Conservation (phyloP, 2,113 vertebrate species). For the Tonatia bakeri region DNA sequence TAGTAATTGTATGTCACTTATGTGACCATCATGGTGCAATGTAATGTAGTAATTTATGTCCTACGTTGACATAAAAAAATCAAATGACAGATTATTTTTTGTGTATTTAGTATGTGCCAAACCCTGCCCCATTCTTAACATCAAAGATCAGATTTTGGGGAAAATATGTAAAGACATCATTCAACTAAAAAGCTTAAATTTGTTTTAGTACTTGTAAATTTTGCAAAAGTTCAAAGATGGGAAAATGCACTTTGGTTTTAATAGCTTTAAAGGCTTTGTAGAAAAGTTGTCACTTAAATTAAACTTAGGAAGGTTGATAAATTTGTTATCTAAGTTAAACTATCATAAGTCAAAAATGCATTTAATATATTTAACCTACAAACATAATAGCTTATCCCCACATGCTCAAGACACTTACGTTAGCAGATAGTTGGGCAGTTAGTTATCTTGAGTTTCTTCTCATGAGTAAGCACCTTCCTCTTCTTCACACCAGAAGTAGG, state of each 20-base stretch:
- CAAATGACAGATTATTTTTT: not conserved
- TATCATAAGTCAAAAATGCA: not conserved
- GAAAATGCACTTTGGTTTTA: not conserved
- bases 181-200: not conserved
- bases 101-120: not conserved
- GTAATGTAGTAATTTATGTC: not conserved
- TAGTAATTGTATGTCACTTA: not conserved
- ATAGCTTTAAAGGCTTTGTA: not conserved
- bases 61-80: not conserved
- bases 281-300: not conserved
- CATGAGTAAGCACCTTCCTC: not conserved
- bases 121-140: not conserved
- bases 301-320: not conserved
- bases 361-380: not conserved
- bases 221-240: not conserved
- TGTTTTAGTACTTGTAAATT: not conserved
- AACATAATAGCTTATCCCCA: not conserved
- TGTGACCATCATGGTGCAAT: not conserved
- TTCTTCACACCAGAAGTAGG: not conserved
- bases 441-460: not conserved
- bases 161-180: not conserved
- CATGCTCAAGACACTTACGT: not conserved
- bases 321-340: not conserved
- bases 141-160: not conserved
- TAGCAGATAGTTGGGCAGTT: not conserved